phyloP scores from a whole-genome alignment of 2,113 vertebrate genomes.

The Porphyrio hochstetteri region DNA sequence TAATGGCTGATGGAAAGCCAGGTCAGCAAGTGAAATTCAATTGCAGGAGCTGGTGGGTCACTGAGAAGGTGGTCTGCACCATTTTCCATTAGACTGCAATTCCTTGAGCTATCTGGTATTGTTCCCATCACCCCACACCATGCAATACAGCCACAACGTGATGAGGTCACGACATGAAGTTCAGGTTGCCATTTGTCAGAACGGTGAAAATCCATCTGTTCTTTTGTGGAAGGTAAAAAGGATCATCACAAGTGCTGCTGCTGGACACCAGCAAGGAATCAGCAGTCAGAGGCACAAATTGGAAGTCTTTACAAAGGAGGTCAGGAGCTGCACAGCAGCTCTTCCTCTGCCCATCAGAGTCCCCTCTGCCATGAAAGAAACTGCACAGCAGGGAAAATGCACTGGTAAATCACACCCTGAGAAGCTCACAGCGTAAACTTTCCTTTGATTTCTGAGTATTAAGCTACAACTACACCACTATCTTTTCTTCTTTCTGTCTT shows the following conservation, averaged over 20 bases:
- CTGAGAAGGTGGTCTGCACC: background rate
- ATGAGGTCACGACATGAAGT: background rate
- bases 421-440: background rate
- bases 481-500: background rate
- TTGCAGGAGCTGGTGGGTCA: background rate
- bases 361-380: background rate
- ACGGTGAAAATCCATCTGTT: background rate
- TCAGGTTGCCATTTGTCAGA: background rate
- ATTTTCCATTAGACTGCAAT: background rate
- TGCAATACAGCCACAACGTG: background rate
- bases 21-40: background rate
- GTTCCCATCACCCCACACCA: background rate
- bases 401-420: background rate
- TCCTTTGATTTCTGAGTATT: constrained; percentile 20
- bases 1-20: background rate
- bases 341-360: background rate
- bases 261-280: background rate
- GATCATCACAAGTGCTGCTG: background rate
- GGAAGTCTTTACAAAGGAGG: background rate
- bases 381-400: background rate
- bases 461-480: background rate
- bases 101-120: background rate
- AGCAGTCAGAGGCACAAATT: background rate
- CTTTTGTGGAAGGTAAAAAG: background rate
- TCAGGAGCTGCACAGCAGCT: background rate